A percentile compares a stretch with the other conserved stretches of the same genome.
Evolutionary conservation across 2,113 vertebrate species (phyloP).

Genomic region (Axis porcinus): DNA sequence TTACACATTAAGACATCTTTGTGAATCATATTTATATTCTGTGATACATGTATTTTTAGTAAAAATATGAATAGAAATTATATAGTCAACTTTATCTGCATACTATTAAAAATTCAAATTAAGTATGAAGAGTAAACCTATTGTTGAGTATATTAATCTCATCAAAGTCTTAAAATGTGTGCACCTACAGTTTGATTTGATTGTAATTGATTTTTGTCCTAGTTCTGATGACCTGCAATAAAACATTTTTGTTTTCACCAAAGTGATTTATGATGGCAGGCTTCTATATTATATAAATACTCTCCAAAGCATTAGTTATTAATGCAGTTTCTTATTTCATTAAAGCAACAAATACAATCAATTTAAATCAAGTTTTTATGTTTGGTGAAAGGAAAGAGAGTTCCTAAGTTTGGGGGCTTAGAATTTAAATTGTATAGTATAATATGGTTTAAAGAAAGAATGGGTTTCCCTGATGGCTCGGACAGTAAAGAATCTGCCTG

Average conservation of each 20-base stretch:
- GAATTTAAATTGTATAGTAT: constrained; percentile 33
- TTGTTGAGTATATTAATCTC: constrained; percentile 34
- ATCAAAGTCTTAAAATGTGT: constrained; percentile 48
- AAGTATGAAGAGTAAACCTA: constrained; percentile 11
- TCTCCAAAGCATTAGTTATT: constrained; percentile 70
- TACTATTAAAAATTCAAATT: constrained; percentile 51
- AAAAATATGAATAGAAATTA: not conserved
- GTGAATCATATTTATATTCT: not conserved
- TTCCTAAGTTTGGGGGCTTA: constrained; percentile 46
- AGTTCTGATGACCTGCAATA: constrained; percentile 62
- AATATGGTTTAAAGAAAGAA: not conserved
- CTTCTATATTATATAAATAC: constrained; percentile 63
- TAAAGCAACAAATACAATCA: constrained; percentile 75
- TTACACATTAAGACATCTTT: not conserved
- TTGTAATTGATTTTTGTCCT: constrained; percentile 72
- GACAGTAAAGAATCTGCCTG: not conserved
- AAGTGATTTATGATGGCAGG: constrained; percentile 64
- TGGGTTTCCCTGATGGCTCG: not conserved
- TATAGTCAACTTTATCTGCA: constrained; percentile 24
- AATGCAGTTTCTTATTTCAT: constrained; percentile 73
- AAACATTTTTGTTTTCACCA: constrained; percentile 64
- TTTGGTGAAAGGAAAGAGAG: constrained; percentile 40
- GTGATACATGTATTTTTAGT: not conserved
- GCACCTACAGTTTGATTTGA: constrained; percentile 58
- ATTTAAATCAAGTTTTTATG: constrained; percentile 62